These are phyloP conservation scores for Catostomus latipinnis DNA, from an alignment of 2,797 vertebrate genomes.

Conservation along the genomic window DNA sequence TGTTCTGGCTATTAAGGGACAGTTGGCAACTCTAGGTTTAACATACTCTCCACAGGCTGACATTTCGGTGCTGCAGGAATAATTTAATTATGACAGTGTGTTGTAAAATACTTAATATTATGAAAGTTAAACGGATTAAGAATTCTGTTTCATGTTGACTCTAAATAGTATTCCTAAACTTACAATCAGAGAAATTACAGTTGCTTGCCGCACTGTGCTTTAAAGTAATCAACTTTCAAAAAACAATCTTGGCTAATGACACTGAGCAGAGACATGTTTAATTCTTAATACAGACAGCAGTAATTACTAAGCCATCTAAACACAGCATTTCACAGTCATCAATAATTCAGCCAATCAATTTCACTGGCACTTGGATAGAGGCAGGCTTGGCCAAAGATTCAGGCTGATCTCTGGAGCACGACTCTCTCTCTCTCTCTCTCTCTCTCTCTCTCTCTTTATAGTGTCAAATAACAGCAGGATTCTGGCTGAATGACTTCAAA, in stretches of 20 bases:
- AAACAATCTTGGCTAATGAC: slow-evolving; percentile 36
- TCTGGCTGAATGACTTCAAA: not conserved
- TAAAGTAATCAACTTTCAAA: slow-evolving; percentile 18
- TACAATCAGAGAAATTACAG: too few relatives aligned
- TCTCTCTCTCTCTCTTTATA: not conserved
- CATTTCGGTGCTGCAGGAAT: too few relatives aligned
- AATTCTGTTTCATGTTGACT: not conserved
- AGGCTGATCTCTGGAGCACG: not conserved
- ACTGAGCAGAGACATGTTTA: slow-evolving; percentile 17
- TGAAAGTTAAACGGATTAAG: not conserved
- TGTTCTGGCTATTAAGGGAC: too few relatives aligned
- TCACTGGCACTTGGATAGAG: not conserved
- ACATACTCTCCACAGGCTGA: too few relatives aligned
- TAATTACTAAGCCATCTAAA: slow-evolving; percentile 56
- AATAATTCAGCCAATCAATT: slow-evolving; percentile 56
- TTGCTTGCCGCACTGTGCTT: not conserved
- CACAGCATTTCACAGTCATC: slow-evolving; percentile 44
- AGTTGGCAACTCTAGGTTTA: too few relatives aligned
- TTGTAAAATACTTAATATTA: not conserved
- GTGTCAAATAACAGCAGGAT: not conserved
- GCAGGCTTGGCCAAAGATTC: too few relatives aligned
- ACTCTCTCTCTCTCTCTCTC: not conserved
- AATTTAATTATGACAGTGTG: too few relatives aligned
- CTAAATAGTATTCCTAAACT: not conserved
- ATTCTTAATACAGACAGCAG: slow-evolving; percentile 44